Evolutionary conservation across 2,797 vertebrate species (phyloP).

Genomic region (Cryptoprocta ferox): DNA sequence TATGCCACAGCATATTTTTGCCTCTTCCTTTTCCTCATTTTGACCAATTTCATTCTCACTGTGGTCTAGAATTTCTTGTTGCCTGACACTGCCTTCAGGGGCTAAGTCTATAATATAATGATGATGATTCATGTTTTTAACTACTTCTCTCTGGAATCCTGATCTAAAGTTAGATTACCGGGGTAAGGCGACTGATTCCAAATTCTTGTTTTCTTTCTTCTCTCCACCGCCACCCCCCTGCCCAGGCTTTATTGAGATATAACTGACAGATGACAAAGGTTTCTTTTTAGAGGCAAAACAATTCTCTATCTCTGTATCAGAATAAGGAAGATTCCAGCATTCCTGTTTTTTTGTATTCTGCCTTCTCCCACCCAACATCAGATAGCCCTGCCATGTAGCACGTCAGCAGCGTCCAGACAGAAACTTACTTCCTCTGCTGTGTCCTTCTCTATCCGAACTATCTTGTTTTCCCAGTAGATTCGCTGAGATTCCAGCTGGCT

Average conservation of each 20-base stretch:
- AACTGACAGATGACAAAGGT: not conserved
- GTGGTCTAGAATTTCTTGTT: not conserved
- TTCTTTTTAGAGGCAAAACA: constrained; percentile 34
- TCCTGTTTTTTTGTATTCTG: not conserved
- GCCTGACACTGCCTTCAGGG: not conserved
- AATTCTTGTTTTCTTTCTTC: not conserved
- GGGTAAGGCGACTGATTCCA: not conserved
- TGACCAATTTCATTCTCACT: not conserved
- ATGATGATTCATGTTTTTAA: not conserved
- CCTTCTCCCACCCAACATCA: not conserved
- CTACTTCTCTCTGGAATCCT: not conserved
- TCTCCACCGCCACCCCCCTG: not conserved
- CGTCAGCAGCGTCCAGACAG: not conserved
- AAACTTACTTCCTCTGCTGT: constrained; percentile 95
- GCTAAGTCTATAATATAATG: not conserved
- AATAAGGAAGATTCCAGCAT: not conserved
- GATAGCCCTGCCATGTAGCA: not conserved
- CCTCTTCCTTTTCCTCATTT: not conserved
- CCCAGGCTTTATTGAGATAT: not conserved
- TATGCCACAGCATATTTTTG: not conserved
- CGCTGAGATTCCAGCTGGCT: constrained; percentile 98
- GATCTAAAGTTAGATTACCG: not conserved
- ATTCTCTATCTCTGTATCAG: not conserved
- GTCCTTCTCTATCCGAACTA: constrained; percentile 97
- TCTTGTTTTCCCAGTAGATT: constrained; percentile 99